Conservation (phyloP, 1,140 invertebrate species). For the Platorchestia sp. region DNA sequence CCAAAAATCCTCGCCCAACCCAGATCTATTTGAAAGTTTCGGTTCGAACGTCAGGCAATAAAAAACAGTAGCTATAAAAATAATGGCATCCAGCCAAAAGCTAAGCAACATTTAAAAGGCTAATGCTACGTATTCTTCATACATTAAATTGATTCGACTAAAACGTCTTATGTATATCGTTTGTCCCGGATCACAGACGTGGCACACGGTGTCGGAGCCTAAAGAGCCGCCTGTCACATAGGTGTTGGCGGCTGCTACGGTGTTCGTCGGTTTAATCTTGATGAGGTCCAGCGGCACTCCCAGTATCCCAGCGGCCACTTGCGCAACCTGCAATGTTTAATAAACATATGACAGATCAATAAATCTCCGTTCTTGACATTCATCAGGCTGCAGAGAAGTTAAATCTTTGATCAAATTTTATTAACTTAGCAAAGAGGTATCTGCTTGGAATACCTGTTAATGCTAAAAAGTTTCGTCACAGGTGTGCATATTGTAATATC, state of each 20-base stretch:
- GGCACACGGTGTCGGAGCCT: constrained; percentile 64
- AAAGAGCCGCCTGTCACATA: constrained; percentile 70
- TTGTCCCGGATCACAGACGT: no score
- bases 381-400: neutral
- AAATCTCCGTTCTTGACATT: neutral
- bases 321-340: constrained; percentile 69
- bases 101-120: no score
- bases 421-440: neutral
- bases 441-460: neutral
- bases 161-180: no score
- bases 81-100: no score
- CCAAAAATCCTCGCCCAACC: no score
- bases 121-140: no score
- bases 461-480: constrained; percentile 40
- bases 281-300: constrained; percentile 70
- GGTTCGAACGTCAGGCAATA: no score
- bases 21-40: no score
- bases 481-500: neutral
- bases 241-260: constrained; percentile 69
- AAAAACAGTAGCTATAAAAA: no score
- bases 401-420: neutral
- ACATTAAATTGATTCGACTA: no score
- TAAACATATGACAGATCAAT: neutral
- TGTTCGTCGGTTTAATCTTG: constrained; percentile 69
- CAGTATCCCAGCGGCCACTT: constrained; percentile 71